Evolutionary conservation across 2,113 vertebrate genomes (phyloP).

Genomic region (Gavialis gangeticus): DNA sequence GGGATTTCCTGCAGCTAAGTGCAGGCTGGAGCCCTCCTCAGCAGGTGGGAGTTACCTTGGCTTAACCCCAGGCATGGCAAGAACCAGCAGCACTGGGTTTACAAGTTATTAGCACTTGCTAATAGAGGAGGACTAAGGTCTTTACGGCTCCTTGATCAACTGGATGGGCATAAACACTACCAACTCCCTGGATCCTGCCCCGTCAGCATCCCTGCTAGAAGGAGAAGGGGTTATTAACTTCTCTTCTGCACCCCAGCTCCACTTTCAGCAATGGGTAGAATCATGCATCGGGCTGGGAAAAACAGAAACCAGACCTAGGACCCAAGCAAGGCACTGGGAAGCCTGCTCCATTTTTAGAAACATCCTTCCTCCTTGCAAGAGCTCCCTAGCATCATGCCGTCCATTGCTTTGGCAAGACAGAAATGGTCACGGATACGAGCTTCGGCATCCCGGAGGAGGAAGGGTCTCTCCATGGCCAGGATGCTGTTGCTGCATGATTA

Average conservation of each 20-base stretch:
- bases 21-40: not conserved
- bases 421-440: not conserved
- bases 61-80: not conserved
- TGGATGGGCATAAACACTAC: not conserved
- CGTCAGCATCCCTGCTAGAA: not conserved
- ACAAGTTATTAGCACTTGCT: not conserved
- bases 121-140: not conserved
- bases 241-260: not conserved
- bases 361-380: not conserved
- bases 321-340: rapidly evolving
- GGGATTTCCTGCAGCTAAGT: not conserved
- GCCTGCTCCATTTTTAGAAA: not conserved
- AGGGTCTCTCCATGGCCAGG: not conserved
- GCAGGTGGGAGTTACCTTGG: not conserved
- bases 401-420: not conserved
- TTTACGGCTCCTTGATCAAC: not conserved
- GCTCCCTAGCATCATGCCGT: not conserved
- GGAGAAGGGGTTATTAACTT: too few relatives aligned
- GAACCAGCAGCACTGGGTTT: not conserved
- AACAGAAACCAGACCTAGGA: not conserved
- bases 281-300: not conserved
- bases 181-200: not conserved
- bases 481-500: not conserved
- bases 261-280: not conserved
- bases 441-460: slow-evolving; percentile 12